A percentile compares a stretch with the other conserved stretches of the same genome.
Evolutionary conservation across 2,888 invertebrate genomes (phyloP).

Genomic region (Furcula furcula): DNA sequence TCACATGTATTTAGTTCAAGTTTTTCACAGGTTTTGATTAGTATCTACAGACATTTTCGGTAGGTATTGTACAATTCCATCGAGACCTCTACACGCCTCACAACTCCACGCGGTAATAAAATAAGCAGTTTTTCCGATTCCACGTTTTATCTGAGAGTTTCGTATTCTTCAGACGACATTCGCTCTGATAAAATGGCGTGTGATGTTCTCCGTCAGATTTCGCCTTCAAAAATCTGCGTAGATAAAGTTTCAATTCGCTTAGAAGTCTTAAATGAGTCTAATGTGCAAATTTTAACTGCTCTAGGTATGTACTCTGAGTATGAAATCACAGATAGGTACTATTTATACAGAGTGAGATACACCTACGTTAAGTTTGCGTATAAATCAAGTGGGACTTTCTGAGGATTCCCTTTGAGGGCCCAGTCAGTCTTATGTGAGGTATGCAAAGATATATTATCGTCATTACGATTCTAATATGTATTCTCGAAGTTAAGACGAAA

Average conservation of each 20-base stretch:
- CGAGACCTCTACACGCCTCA: constrained; percentile 59
- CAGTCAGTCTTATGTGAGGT: constrained; percentile 11
- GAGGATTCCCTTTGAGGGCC: constrained; percentile 21
- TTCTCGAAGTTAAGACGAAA: constrained; percentile 16
- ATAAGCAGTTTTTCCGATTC: constrained; percentile 79
- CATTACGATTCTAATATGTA: constrained; percentile 28
- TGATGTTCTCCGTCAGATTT: no score
- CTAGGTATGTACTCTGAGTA: no score
- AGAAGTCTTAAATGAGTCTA: no score
- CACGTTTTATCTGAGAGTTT: constrained; percentile 70
- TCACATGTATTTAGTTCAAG: neutral
- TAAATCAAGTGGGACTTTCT: constrained; percentile 36
- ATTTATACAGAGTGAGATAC: constrained; percentile 22
- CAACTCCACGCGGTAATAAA: constrained; percentile 66
- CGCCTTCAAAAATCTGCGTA: no score
- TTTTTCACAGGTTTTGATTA: constrained; percentile 10
- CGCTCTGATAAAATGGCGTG: no score
- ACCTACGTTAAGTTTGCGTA: constrained; percentile 30
- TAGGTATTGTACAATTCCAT: no score
- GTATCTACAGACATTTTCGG: no score
- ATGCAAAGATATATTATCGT: constrained; percentile 21
- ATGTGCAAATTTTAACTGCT: no score
- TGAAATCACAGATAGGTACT: no score
- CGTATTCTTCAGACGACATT: constrained; percentile 62
- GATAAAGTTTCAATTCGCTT: no score